A percentile compares a stretch with the other conserved stretches of the same genome.
phyloP scores from a whole-genome alignment of 1,140 invertebrate genomes.

The Drosophila simulans region DNA sequence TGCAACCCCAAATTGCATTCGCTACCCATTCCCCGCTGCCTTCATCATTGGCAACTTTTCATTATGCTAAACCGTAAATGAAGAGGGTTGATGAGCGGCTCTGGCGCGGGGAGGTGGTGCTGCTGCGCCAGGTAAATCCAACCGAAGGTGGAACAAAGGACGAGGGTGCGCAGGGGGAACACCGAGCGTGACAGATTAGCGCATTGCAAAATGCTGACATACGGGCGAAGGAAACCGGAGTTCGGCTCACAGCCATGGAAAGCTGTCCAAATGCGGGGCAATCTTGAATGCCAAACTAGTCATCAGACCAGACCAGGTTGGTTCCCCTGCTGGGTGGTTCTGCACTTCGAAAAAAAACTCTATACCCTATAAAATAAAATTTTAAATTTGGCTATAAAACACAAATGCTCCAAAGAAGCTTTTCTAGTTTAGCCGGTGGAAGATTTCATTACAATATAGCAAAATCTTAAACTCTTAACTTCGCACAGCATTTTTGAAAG shows the following conservation, averaged over 20 bases:
- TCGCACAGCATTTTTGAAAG: not conserved
- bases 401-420: no score
- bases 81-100: slow-evolving; percentile 70
- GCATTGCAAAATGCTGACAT: slow-evolving; percentile 72
- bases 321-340: slow-evolving; percentile 8
- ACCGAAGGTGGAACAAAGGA: slow-evolving; percentile 44
- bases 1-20: slow-evolving; percentile 82
- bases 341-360: slow-evolving; percentile 14
- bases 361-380: no score
- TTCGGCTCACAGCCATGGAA: slow-evolving; percentile 6
- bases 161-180: slow-evolving; percentile 14
- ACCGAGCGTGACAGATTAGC: slow-evolving; percentile 76
- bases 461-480: no score
- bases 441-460: no score
- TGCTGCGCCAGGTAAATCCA: slow-evolving; percentile 52
- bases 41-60: slow-evolving; percentile 74
- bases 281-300: slow-evolving; percentile 60
- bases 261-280: slow-evolving; percentile 64
- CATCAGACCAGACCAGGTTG: slow-evolving; percentile 36
- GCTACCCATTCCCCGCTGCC: slow-evolving; percentile 38
- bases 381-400: no score
- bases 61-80: slow-evolving; percentile 82
- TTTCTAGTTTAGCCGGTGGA: no score
- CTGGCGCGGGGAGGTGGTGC: slow-evolving; percentile 4
- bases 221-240: slow-evolving; percentile 46